These are phyloP conservation scores for Catamblyrhynchus diadema DNA, from an alignment of 2,797 vertebrate species.

Conservation along the genomic window DNA sequence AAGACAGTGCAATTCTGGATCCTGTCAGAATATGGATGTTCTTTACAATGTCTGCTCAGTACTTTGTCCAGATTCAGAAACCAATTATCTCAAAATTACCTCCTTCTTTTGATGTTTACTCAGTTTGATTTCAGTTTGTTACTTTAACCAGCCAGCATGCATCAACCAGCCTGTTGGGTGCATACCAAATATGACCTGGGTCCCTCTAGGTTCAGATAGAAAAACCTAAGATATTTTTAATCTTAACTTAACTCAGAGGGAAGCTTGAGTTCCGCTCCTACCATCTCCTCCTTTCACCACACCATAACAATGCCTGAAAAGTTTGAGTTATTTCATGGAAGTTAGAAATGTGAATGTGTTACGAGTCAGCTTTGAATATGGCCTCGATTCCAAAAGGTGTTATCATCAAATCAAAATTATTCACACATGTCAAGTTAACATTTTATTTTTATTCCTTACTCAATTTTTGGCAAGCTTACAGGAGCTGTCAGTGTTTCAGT, in stretches of 20 bases:
- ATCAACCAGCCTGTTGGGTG: not conserved
- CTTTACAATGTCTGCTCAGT: not conserved
- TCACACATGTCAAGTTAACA: constrained; percentile 74
- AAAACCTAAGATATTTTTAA: constrained; percentile 4
- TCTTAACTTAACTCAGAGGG: constrained; percentile 8
- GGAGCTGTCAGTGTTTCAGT: constrained; percentile 71
- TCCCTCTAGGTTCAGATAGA: not conserved
- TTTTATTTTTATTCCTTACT: constrained; percentile 76
- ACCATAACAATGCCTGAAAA: constrained; percentile 62
- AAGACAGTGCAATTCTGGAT: not conserved
- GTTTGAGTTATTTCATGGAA: constrained; percentile 70
- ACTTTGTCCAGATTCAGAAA: not conserved
- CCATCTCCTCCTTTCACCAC: not conserved
- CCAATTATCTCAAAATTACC: not conserved
- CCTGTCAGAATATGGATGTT: not conserved
- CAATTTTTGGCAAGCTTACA: constrained; percentile 75
- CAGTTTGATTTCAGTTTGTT: not conserved
- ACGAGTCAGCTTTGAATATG: constrained; percentile 71
- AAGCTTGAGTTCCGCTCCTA: not conserved
- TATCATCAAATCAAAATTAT: constrained; percentile 77
- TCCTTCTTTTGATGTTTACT: not conserved
- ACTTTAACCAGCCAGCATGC: not conserved
- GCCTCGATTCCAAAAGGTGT: constrained; percentile 71
- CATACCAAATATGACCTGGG: not conserved
- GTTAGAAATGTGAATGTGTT: constrained; percentile 71